These are phyloP conservation scores for Otis tarda DNA, from an alignment of 2,113 vertebrate species.

Conservation along the genomic window DNA sequence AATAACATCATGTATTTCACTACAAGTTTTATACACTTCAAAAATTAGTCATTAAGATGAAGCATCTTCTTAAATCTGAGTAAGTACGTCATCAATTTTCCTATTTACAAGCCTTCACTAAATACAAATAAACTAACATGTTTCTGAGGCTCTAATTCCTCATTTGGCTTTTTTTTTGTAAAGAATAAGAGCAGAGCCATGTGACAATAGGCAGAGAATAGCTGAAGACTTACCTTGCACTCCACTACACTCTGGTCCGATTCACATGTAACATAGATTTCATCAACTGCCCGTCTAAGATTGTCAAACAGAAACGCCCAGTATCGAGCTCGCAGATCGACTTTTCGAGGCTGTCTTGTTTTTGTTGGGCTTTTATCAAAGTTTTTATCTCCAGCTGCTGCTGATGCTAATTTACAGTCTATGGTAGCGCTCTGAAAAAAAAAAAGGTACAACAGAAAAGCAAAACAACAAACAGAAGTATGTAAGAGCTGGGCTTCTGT, in stretches of 20 bases:
- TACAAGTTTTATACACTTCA: neutral
- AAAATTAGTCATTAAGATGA: neutral
- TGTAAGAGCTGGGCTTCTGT: neutral
- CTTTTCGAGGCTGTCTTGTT: conserved; percentile 88
- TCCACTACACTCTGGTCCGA: conserved; percentile 98
- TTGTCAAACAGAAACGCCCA: conserved; percentile 99
- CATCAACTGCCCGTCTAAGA: conserved; percentile 92
- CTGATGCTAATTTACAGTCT: conserved; percentile 82
- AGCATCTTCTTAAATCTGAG: neutral
- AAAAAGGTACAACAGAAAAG: neutral
- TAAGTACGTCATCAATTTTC: neutral
- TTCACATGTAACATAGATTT: conserved; percentile 97
- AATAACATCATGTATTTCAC: neutral
- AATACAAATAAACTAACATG: neutral
- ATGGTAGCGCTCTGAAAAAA: conserved; percentile 74
- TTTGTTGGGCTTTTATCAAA: conserved; percentile 96
- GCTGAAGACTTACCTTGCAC: conserved; percentile 84
- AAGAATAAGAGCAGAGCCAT: accelerated
- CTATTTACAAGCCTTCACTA: neutral
- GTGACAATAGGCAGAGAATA: neutral
- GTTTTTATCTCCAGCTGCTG: conserved; percentile 83
- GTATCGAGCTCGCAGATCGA: conserved; percentile 93
- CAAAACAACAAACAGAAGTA: neutral
- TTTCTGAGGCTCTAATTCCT: neutral
- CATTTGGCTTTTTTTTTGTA: neutral